Percentiles rank a stretch among this genome's conserved stretches.
Evolutionary conservation across 2,113 vertebrate species (phyloP).

Genomic region (Sphyrna mokarran): DNA sequence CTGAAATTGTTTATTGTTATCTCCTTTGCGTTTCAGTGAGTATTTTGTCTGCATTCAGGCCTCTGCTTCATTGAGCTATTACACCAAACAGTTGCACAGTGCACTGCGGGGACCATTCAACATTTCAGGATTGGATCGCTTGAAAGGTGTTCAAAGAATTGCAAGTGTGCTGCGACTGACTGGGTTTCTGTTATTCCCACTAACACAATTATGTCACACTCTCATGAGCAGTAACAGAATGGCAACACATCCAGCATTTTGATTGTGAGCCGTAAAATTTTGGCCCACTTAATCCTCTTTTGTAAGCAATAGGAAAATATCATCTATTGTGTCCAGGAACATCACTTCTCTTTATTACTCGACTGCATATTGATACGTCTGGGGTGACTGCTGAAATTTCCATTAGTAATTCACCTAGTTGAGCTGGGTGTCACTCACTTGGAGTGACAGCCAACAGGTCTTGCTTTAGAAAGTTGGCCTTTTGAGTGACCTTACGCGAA

Average conservation of each 20-base stretch:
- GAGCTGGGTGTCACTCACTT: background rate
- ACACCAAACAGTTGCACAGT: background rate
- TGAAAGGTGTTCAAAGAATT: background rate
- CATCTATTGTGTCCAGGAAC: background rate
- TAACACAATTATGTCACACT: background rate
- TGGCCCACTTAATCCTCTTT: background rate
- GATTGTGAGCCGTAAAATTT: background rate
- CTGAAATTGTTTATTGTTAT: background rate
- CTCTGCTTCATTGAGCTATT: background rate
- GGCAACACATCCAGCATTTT: background rate
- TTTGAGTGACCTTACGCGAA: background rate
- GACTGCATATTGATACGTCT: background rate
- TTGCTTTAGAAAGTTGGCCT: background rate
- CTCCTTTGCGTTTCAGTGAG: background rate
- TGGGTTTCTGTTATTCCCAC: background rate
- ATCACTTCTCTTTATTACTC: background rate
- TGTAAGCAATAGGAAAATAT: background rate
- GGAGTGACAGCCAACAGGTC: background rate
- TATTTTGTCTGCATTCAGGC: background rate
- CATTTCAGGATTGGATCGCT: background rate
- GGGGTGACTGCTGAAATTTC: background rate
- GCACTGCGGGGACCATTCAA: background rate
- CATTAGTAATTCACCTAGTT: background rate
- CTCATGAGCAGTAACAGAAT: background rate
- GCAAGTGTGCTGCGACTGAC: background rate